phyloP scores from a whole-genome alignment of 2,888 invertebrate genomes.

The Alloplasta piceator region DNA sequence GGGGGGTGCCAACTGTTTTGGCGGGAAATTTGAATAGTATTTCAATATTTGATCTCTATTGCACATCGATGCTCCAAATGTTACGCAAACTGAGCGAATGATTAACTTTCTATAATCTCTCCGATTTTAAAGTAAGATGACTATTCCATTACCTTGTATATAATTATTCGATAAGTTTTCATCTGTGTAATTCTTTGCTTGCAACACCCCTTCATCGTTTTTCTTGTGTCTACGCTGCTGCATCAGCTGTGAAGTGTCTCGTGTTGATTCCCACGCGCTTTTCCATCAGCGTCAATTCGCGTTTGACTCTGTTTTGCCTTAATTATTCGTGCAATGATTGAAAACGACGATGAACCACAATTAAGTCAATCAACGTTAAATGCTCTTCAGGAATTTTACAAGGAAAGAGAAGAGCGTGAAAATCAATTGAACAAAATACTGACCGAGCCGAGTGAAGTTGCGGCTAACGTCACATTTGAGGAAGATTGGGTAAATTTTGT shows the following conservation, averaged over 20 bases:
- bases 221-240: background rate
- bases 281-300: background rate
- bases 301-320: background rate
- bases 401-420: slow-evolving; percentile 88
- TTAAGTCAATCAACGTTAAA: slow-evolving; percentile 89
- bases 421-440: slow-evolving; percentile 84
- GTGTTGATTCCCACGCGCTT: slow-evolving; percentile 19
- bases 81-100: background rate
- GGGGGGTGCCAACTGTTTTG: slow-evolving; percentile 41
- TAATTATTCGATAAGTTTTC: background rate
- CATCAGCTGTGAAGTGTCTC: background rate
- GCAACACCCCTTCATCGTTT: background rate
- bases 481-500: slow-evolving; percentile 90
- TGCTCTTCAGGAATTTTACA: slow-evolving; percentile 91
- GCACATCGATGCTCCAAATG: background rate
- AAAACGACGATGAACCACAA: slow-evolving; percentile 86
- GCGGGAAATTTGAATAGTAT: slow-evolving; percentile 36
- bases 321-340: slow-evolving; percentile 68
- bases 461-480: slow-evolving; percentile 86
- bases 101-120: background rate
- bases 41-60: background rate
- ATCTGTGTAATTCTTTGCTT: no score
- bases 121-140: background rate
- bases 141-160: background rate
- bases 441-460: slow-evolving; percentile 61